A percentile compares a stretch with the other conserved stretches of the same genome.
Conservation (phyloP, 1,140 invertebrate species). For the Trichoplusia ni region DNA sequence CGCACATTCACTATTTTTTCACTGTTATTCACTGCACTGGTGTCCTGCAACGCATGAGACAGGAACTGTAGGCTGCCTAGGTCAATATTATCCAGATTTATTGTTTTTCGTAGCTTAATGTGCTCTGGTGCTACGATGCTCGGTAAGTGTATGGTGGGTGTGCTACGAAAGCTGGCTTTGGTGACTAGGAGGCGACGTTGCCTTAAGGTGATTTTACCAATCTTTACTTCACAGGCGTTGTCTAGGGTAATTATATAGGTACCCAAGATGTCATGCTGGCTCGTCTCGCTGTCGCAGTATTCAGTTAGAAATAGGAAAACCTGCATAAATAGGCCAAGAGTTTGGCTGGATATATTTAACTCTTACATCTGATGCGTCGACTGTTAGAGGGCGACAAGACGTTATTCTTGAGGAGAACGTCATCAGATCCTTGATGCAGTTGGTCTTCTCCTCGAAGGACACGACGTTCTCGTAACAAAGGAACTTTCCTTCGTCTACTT, state of each 20-base stretch:
- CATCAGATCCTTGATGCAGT: conserved; percentile 27
- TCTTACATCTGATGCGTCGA: conserved; percentile 28
- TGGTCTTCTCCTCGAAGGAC: conserved; percentile 7
- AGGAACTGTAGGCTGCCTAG: conserved; percentile 13
- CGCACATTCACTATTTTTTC: conserved; percentile 6
- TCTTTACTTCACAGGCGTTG: conserved; percentile 11
- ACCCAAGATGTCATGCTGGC: conserved; percentile 12
- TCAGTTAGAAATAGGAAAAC: conserved; percentile 2
- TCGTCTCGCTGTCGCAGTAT: conserved; percentile 13
- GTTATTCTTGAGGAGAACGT: conserved; percentile 17
- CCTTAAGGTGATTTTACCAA: background rate
- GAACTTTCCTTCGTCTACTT: conserved; percentile 33
- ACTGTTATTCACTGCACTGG: conserved; percentile 7
- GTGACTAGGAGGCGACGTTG: background rate
- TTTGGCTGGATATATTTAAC: conserved; percentile 37
- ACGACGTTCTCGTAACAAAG: conserved; percentile 13
- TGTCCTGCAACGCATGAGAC: background rate
- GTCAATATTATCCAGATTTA: conserved; percentile 8
- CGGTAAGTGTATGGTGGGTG: conserved; percentile 4
- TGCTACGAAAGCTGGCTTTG: background rate
- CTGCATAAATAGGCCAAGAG: conserved; percentile 19
- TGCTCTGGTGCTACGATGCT: background rate
- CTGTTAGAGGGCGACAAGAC: background rate
- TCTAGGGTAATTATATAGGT: conserved; percentile 40
- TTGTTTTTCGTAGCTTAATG: background rate